phyloP scores from a whole-genome alignment of 2,888 invertebrate genomes.

The Stenchaetothrips biformis region DNA sequence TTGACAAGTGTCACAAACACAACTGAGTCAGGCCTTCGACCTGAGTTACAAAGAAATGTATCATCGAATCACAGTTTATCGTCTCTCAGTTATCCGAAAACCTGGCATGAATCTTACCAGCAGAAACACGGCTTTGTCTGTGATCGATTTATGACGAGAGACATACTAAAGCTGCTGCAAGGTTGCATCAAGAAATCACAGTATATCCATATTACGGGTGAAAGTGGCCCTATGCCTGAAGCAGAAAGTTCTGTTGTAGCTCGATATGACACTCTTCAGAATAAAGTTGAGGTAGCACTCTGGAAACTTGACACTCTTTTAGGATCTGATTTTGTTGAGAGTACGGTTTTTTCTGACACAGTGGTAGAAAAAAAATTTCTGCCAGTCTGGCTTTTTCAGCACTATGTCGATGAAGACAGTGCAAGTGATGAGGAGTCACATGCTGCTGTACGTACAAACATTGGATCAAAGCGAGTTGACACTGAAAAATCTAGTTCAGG shows the following conservation, averaged over 20 bases:
- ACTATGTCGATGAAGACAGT: not conserved
- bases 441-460: not conserved
- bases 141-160: not conserved
- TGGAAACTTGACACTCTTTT: not conserved
- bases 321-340: not conserved
- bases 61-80: not conserved
- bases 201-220: too few relatives aligned
- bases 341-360: not conserved
- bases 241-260: too few relatives aligned
- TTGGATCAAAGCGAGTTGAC: not conserved
- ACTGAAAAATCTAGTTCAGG: constrained; percentile 1
- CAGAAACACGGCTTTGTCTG: constrained; percentile 11
- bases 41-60: not conserved
- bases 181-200: not conserved
- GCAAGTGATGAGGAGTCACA: not conserved
- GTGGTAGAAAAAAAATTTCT: not conserved
- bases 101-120: not conserved
- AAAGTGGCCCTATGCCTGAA: too few relatives aligned
- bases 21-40: not conserved
- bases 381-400: not conserved
- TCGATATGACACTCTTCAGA: not conserved
- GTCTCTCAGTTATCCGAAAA: not conserved
- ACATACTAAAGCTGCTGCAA: not conserved
- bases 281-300: not conserved
- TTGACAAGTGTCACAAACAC: not conserved